phyloP scores from a whole-genome alignment of 2,113 vertebrate species.

The Ceyx margarethae region DNA sequence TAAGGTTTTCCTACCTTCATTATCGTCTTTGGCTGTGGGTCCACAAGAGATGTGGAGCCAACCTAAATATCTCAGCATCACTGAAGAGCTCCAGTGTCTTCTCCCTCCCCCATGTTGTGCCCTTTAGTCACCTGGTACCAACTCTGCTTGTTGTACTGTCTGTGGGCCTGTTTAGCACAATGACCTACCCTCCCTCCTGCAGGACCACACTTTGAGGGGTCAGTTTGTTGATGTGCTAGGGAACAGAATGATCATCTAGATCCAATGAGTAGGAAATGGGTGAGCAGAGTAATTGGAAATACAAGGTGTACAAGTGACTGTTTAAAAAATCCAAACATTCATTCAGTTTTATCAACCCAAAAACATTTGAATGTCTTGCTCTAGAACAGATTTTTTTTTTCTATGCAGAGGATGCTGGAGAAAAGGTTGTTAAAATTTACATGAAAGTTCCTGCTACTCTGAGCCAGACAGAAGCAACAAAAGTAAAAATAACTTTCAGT shows the following conservation, averaged over 20 bases:
- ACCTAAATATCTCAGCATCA: not conserved
- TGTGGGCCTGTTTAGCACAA: rapidly evolving
- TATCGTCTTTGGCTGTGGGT: not conserved
- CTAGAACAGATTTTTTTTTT: not conserved
- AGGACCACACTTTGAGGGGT: not conserved
- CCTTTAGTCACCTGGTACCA: not conserved
- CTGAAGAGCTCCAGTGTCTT: not conserved
- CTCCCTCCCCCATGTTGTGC: not conserved
- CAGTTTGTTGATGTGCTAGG: not conserved
- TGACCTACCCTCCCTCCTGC: too few species aligned
- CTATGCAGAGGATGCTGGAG: slow-evolving; percentile 50
- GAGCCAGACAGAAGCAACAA: slow-evolving; percentile 66
- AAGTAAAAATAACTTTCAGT: slow-evolving; percentile 80
- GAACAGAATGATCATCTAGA: not conserved
- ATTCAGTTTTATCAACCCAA: not conserved
- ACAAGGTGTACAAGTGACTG: not conserved
- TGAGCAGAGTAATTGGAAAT: not conserved
- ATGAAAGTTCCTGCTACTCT: slow-evolving; percentile 71
- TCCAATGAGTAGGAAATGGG: not conserved
- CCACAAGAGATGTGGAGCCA: rapidly evolving
- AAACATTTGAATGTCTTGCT: not conserved
- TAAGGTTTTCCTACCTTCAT: not conserved
- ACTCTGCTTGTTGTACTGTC: not conserved
- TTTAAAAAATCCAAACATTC: not conserved
- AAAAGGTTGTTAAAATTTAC: slow-evolving; percentile 69